Evolutionary conservation across 1,140 invertebrate species (phyloP), one percentile per base, ranked within the genome.

Genomic region (Nephila pilipes): DNA sequence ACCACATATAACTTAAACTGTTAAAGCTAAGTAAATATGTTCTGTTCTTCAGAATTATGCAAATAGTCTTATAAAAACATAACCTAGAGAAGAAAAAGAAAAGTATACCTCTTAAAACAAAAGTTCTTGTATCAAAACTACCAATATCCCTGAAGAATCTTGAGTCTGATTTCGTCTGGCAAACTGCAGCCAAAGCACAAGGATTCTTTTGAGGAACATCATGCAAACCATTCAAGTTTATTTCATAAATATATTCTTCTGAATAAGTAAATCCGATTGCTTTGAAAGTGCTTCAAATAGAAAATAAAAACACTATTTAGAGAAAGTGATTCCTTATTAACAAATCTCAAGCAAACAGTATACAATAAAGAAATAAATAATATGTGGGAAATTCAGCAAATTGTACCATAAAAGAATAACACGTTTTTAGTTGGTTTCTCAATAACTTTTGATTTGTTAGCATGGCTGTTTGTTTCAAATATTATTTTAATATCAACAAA

Each of bases 71-170:
- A 58, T 18, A 58, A 5, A 58, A 58, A 20, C 57, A 55, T 46
- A n/a, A n/a, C n/a, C n/a, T 29, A 22, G 16, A 38, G n/a, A 6
- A 8, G 22, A 91, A 83, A 63, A 80, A 75, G 25, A 69, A n/a
- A 16, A 46, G 14, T 32, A 46, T 88, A 93, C 94, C 94, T 93
- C 88, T 87, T 18, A 94, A 18, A 58, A 87, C n/a, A 54, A 94
- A 94, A 25, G 83, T 57, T 55, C 91, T 92, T 5, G 90, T 92
- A n/a, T 90, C 87, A 55, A 94, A 63, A 25, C 81, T 94, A 6
- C 94, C 94, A 90, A 94, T 94, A 83, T 94, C 94, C 29, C 94
- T 92, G 32, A 18, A 54, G 36, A 94, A 94, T 4, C 14, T 46
- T 22, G 29, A 29, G 25, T 57, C 58, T 20, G 36, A 20, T 65